Evolutionary conservation across 1,140 invertebrate species (phyloP).

Genomic region (Streblospio benedicti): DNA sequence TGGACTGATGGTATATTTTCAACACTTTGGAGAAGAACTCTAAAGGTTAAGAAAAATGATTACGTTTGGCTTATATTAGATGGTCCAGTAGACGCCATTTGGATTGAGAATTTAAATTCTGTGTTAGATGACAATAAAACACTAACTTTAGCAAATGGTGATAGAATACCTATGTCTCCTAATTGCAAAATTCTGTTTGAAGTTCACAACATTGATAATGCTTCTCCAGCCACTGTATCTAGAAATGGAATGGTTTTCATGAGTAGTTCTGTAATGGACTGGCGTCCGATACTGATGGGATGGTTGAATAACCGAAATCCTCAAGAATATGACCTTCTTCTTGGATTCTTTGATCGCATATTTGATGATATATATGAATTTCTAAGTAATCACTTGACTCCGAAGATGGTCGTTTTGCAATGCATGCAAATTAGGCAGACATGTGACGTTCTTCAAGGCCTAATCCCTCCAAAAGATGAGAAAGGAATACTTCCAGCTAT

Average conservation of each 20-base stretch:
- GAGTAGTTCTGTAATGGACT: conserved; percentile 42
- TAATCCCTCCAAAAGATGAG: conserved; percentile 42
- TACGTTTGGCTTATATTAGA: conserved; percentile 49
- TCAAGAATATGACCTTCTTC: conserved; percentile 61
- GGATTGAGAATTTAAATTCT: conserved; percentile 49
- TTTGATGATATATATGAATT: conserved; percentile 72
- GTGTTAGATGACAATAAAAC: conserved; percentile 48
- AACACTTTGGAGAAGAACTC: conserved; percentile 85
- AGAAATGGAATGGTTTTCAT: conserved; percentile 48
- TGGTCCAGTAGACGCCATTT: conserved; percentile 47
- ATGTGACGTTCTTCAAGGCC: conserved; percentile 31
- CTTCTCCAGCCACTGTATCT: conserved; percentile 46
- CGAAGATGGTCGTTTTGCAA: conserved; percentile 71
- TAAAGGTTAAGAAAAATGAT: conserved; percentile 72
- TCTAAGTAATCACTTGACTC: conserved; percentile 68
- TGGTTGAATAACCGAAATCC: conserved; percentile 71
- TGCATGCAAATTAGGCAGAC: conserved; percentile 31
- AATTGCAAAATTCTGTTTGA: conserved; percentile 47
- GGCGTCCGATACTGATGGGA: conserved; percentile 48
- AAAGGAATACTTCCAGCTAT: conserved; percentile 32
- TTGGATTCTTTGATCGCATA: conserved; percentile 66
- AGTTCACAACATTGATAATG: conserved; percentile 47
- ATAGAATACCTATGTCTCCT: conserved; percentile 46
- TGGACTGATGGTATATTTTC: conserved; percentile 98
- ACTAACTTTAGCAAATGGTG: conserved; percentile 45